A percentile compares a stretch with the other conserved stretches of the same genome.
Conservation (phyloP, 2,888 invertebrate species). For the Folsomia candida region DNA sequence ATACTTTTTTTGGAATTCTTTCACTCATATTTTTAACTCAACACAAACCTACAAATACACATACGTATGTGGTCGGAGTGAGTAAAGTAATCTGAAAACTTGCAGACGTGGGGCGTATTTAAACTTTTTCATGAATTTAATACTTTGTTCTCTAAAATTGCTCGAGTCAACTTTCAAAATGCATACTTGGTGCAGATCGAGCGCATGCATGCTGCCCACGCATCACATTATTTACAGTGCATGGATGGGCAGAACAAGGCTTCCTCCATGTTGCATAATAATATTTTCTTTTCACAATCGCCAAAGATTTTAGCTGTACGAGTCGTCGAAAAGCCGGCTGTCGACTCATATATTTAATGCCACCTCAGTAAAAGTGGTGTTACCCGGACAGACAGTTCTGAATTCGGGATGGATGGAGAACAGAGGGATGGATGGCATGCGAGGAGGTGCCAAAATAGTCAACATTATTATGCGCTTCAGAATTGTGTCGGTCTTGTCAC, state of each 20-base stretch:
- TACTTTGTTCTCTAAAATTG: neutral
- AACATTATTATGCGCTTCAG: neutral
- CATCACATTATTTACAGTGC: no score
- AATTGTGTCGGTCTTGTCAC: neutral
- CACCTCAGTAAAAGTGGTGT: constrained; percentile 31
- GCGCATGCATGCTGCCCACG: no score
- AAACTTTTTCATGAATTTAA: neutral
- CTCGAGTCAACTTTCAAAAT: neutral
- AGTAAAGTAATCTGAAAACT: neutral
- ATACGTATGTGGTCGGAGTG: neutral
- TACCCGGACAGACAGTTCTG: constrained; percentile 16
- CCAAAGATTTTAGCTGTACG: no score
- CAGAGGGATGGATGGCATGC: constrained; percentile 8
- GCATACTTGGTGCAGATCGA: neutral
- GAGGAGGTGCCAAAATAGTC: constrained; percentile 1
- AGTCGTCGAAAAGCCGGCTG: constrained; percentile 20
- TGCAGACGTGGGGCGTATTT: constrained; percentile 1
- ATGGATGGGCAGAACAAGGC: neutral
- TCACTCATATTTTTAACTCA: neutral
- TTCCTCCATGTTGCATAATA: neutral
- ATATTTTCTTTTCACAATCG: neutral
- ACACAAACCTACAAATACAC: neutral
- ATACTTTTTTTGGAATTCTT: no score
- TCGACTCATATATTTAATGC: constrained; percentile 31
- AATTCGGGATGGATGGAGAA: neutral